A percentile compares a stretch with the other conserved stretches of the same genome.
Evolutionary conservation across 2,113 vertebrate genomes (phyloP).

Genomic region (Brachypodius melanocephalos): DNA sequence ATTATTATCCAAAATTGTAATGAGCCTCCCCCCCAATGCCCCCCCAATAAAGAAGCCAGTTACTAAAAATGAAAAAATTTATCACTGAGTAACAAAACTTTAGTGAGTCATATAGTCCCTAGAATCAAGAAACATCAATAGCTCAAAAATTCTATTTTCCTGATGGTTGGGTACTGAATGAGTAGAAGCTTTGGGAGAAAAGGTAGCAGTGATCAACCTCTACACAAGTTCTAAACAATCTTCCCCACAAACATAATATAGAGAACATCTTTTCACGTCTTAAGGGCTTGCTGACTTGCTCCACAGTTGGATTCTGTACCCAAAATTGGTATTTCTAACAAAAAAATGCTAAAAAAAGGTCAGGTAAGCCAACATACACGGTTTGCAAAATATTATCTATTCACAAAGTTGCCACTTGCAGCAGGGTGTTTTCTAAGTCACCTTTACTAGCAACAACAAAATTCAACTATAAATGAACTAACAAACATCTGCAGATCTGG

Average conservation of each 20-base stretch:
- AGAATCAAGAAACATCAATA: not conserved
- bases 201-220: not conserved
- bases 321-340: not conserved
- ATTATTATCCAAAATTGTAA: not conserved
- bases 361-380: not conserved
- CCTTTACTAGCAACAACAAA: not conserved
- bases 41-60: not conserved
- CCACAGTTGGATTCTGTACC: not conserved
- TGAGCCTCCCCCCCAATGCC: fast-evolving
- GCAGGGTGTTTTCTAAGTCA: not conserved
- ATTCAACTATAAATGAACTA: not conserved
- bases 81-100: not conserved
- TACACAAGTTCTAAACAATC: not conserved
- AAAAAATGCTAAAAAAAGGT: fast-evolving
- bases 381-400: not conserved
- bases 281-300: not conserved
- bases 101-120: not conserved
- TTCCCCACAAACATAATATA: not conserved
- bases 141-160: not conserved
- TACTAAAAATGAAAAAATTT: not conserved
- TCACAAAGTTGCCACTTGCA: not conserved
- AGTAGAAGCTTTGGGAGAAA: not conserved
- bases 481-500: not conserved
- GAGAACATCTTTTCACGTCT: not conserved
- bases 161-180: not conserved